Evolutionary conservation across 2,888 invertebrate genomes (phyloP).

Genomic region (Cylloceria caligata): DNA sequence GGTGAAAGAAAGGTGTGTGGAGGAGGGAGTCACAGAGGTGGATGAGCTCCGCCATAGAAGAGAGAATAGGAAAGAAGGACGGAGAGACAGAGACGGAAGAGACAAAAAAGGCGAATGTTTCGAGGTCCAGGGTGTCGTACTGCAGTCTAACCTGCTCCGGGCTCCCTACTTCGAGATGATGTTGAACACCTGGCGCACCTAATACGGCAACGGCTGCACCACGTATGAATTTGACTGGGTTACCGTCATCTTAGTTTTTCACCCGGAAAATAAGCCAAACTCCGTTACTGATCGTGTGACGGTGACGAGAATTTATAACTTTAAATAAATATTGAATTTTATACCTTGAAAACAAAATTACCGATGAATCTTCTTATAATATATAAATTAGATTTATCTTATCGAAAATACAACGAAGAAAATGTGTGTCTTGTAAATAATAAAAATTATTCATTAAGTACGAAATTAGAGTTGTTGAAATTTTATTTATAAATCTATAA

Average conservation of each 20-base stretch:
- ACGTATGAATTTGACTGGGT: slow-evolving; percentile 64
- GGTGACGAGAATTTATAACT: not conserved
- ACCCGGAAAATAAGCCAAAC: not conserved
- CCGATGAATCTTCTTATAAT: no score
- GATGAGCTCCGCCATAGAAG: slow-evolving; percentile 55
- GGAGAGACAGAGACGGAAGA: slow-evolving; percentile 17
- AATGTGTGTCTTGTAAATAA: not conserved
- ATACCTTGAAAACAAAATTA: not conserved
- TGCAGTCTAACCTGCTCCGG: slow-evolving; percentile 1
- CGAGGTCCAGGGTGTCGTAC: slow-evolving; percentile 55
- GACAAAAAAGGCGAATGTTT: slow-evolving; percentile 51
- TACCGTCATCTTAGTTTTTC: slow-evolving; percentile 38
- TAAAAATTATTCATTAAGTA: not conserved
- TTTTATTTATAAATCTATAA: not conserved
- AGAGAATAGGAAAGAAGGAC: slow-evolving; percentile 41
- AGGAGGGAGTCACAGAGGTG: slow-evolving; percentile 26
- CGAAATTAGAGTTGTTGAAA: not conserved
- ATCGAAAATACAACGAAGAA: no score
- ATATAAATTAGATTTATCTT: no score
- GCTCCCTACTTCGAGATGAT: slow-evolving; percentile 55
- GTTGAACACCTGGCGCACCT: slow-evolving; percentile 66
- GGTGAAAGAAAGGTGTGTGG: slow-evolving; percentile 27
- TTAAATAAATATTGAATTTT: not conserved
- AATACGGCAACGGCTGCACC: slow-evolving; percentile 56
- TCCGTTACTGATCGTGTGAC: not conserved